These are phyloP conservation scores for Hystrix cristata DNA, from an alignment of 2,113 vertebrate genomes.

Conservation along the genomic window DNA sequence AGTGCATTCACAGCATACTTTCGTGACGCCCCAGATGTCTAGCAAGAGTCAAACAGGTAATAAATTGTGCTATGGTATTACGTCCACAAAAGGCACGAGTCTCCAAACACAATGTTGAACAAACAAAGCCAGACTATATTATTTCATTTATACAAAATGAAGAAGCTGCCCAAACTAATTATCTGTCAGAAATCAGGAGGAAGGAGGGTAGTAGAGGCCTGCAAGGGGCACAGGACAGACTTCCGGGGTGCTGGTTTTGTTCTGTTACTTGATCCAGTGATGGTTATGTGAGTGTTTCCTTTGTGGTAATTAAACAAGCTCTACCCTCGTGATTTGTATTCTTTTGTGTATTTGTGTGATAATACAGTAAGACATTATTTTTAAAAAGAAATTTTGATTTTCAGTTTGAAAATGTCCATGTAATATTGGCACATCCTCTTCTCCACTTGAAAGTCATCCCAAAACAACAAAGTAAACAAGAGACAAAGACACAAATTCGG, in stretches of 20 bases:
- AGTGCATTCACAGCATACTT: neutral
- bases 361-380: neutral
- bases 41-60: neutral
- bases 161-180: neutral
- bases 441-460: neutral
- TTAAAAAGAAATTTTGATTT: neutral
- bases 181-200: neutral
- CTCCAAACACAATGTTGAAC: neutral
- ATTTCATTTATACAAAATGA: neutral
- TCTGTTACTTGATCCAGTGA: neutral
- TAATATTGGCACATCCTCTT: neutral
- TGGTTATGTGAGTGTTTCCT: neutral
- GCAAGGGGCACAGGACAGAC: accelerated
- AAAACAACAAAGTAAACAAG: slow-evolving; percentile 18
- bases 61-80: neutral
- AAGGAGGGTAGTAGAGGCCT: neutral
- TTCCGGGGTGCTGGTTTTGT: neutral
- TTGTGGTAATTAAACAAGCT: slow-evolving; percentile 7
- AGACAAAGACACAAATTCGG: neutral
- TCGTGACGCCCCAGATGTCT: neutral
- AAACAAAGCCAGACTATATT: neutral
- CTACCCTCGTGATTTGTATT: neutral
- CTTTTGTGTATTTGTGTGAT: neutral
- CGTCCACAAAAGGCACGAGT: neutral
- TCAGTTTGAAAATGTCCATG: neutral